Conservation (phyloP, 2,888 invertebrate genomes). For the Shargacucullia verbasci region DNA sequence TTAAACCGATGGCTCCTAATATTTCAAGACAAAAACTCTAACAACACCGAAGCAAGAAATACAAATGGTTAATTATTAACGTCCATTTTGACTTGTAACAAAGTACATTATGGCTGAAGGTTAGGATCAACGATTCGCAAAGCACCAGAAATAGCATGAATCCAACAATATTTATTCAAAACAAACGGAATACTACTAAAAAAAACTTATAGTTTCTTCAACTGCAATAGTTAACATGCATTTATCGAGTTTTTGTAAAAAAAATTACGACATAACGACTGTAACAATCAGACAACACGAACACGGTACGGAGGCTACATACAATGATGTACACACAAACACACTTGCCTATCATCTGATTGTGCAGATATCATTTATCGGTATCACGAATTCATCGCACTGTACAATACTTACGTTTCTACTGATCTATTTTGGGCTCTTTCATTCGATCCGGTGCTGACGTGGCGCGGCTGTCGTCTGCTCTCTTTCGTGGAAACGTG, state of each 20-base stretch:
- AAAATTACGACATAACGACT: slow-evolving; percentile 43
- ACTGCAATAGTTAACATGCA: slow-evolving; percentile 39
- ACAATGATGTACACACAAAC: slow-evolving; percentile 36
- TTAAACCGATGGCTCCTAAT: slow-evolving; percentile 31
- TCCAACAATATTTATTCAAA: slow-evolving; percentile 8
- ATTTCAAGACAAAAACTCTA: slow-evolving; percentile 35
- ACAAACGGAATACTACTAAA: slow-evolving; percentile 14
- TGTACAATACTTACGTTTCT: slow-evolving; percentile 67
- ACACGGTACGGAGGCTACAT: slow-evolving; percentile 45
- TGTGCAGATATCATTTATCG: slow-evolving; percentile 59
- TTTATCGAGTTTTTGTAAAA: slow-evolving; percentile 49
- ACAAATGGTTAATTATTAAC: slow-evolving; percentile 36
- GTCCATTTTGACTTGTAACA: slow-evolving; percentile 29
- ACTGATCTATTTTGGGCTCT: slow-evolving; percentile 70
- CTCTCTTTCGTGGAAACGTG: slow-evolving; percentile 64
- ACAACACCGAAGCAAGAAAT: slow-evolving; percentile 29
- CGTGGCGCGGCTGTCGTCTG: slow-evolving; percentile 64
- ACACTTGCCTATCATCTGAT: slow-evolving; percentile 46
- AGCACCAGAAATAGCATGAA: slow-evolving; percentile 19
- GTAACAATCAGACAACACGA: slow-evolving; percentile 49
- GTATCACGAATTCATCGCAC: slow-evolving; percentile 57
- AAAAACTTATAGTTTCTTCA: slow-evolving; percentile 36
- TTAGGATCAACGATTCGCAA: slow-evolving; percentile 26
- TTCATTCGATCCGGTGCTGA: slow-evolving; percentile 64
- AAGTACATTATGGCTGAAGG: slow-evolving; percentile 32